A percentile compares a stretch with the other conserved stretches of the same genome.
Conservation (phyloP, 2,797 vertebrate genomes). For the Allobates femoralis region DNA sequence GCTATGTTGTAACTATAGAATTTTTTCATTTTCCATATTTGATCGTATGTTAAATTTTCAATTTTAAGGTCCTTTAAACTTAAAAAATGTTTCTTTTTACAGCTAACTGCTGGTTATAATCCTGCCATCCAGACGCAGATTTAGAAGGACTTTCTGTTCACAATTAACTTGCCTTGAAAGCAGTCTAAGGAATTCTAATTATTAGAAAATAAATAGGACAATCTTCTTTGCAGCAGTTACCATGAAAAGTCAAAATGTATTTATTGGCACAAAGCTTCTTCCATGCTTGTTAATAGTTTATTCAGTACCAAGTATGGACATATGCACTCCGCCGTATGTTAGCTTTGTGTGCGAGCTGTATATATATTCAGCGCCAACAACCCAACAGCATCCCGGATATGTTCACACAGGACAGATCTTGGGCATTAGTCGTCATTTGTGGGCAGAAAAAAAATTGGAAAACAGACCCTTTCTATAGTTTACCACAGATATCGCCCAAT, state of each 20-base stretch:
- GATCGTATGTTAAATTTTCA: too few relatives aligned
- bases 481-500: too few relatives aligned
- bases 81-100: too few relatives aligned
- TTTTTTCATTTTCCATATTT: too few relatives aligned
- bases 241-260: background rate
- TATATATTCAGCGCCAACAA: background rate
- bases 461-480: too few relatives aligned
- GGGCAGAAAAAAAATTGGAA: too few relatives aligned
- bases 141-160: constrained; percentile 4
- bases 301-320: background rate
- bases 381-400: background rate
- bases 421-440: too few relatives aligned
- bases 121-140: background rate
- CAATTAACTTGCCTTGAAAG: constrained; percentile 1
- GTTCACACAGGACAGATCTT: too few relatives aligned
- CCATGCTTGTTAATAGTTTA: background rate
- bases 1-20: background rate
- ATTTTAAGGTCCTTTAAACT: background rate
- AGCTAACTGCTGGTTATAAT: background rate
- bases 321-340: background rate
- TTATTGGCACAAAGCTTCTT: background rate
- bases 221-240: background rate
- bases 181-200: constrained; percentile 1
- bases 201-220: background rate
- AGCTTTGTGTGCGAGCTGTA: background rate